Percentiles rank a stretch among this genome's conserved stretches.
Evolutionary conservation across 2,888 invertebrate species (phyloP).

Genomic region (Eristalis intricaria): DNA sequence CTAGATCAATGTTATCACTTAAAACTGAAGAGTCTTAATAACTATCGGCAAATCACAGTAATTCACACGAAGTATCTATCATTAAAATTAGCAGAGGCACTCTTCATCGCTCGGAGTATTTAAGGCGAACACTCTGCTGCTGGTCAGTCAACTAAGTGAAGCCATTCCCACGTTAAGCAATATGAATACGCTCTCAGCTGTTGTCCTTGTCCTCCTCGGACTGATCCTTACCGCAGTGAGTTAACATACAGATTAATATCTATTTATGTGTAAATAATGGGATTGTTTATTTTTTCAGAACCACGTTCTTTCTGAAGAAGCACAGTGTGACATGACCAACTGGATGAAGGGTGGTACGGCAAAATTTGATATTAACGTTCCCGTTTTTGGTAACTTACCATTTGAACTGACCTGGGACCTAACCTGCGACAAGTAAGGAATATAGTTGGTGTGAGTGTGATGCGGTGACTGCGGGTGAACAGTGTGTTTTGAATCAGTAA

Average conservation of each 20-base stretch:
- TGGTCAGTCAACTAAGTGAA: neutral
- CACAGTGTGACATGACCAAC: neutral
- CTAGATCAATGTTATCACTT: too few relatives aligned
- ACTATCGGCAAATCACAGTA: too few relatives aligned
- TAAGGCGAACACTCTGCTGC: neutral
- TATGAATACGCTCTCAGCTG: neutral
- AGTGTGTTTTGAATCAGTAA: neutral
- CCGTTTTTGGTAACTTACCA: neutral
- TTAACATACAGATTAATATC: neutral
- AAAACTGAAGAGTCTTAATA: too few relatives aligned
- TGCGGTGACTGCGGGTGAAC: neutral
- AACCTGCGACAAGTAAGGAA: neutral
- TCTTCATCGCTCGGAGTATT: neutral
- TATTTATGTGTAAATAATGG: neutral
- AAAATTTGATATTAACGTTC: neutral
- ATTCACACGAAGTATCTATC: too few relatives aligned
- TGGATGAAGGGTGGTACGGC: neutral
- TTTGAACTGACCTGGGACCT: neutral
- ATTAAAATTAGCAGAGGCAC: too few relatives aligned
- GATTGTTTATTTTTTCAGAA: neutral
- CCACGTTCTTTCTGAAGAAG: neutral
- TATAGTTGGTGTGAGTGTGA: neutral
- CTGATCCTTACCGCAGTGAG: neutral
- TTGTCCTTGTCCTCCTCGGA: neutral
- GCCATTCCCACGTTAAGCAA: neutral